A percentile compares a stretch with the other conserved stretches of the same genome.
phyloP scores from a whole-genome alignment of 2,888 invertebrate genomes.

The Aporophyla nigra region DNA sequence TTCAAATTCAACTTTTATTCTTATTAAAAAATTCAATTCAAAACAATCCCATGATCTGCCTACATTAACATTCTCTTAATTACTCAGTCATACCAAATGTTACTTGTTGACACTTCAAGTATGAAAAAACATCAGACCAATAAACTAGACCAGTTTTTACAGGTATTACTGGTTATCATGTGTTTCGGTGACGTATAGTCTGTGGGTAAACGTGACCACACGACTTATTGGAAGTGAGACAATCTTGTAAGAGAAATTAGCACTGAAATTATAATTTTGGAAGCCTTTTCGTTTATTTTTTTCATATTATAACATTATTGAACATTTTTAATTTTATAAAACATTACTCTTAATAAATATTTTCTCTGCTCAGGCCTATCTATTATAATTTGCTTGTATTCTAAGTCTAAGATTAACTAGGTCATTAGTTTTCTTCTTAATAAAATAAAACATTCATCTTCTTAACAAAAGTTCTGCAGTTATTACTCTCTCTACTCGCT shows the following conservation, averaged over 20 bases:
- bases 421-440: not conserved
- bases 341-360: not conserved
- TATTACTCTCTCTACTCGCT: no score
- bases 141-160: slow-evolving; percentile 33
- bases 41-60: not conserved
- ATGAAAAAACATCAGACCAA: not conserved
- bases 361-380: not conserved
- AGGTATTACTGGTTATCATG: slow-evolving; percentile 42
- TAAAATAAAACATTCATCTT: not conserved
- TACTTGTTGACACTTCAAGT: slow-evolving; percentile 1
- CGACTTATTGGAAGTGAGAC: slow-evolving; percentile 12
- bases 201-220: slow-evolving; percentile 32
- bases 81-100: not conserved
- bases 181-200: slow-evolving; percentile 35
- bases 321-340: not conserved
- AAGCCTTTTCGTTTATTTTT: not conserved
- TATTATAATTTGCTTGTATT: not conserved
- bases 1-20: no score
- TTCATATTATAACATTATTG: not conserved
- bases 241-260: slow-evolving; percentile 22
- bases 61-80: not conserved
- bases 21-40: not conserved
- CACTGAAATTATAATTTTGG: not conserved
- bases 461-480: not conserved
- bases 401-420: not conserved